These are phyloP conservation scores for Idaea dimidiata DNA, from an alignment of 2,888 invertebrate genomes.

Conservation along the genomic window DNA sequence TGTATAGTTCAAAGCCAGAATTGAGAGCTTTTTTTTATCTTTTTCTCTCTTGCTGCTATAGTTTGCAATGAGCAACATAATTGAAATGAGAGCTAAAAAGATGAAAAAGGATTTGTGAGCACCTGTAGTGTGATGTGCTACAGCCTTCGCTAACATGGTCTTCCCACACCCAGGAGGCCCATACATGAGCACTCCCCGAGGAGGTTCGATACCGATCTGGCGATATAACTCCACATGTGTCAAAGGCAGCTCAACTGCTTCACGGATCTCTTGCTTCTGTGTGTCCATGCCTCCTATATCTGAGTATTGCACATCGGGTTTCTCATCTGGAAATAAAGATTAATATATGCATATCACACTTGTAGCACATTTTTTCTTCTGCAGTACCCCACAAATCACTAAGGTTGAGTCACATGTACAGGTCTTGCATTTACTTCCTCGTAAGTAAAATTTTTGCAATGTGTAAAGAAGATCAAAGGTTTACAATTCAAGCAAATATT, in stretches of 20 bases:
- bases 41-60: no score
- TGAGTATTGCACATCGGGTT: slow-evolving; percentile 97
- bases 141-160: slow-evolving; percentile 99
- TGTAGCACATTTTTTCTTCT: no score
- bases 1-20: no score
- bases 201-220: slow-evolving; percentile 99
- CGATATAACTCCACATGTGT: slow-evolving; percentile 99
- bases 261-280: slow-evolving; percentile 99
- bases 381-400: no score
- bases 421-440: no score
- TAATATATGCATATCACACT: no score
- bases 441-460: no score
- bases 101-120: slow-evolving; percentile 22
- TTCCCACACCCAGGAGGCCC: slow-evolving; percentile 99
- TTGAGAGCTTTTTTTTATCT: no score
- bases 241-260: slow-evolving; percentile 98
- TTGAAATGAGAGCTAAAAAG: neutral
- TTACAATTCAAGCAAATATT: no score
- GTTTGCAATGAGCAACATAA: no score
- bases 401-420: no score
- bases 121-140: slow-evolving; percentile 98
- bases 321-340: slow-evolving; percentile 86
- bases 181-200: slow-evolving; percentile 98
- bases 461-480: no score
- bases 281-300: slow-evolving; percentile 99